Percentiles rank a stretch among this genome's conserved stretches.
phyloP scores from a whole-genome alignment of 92 coral and sea anemone species.

The Palythoa grandiflora region DNA sequence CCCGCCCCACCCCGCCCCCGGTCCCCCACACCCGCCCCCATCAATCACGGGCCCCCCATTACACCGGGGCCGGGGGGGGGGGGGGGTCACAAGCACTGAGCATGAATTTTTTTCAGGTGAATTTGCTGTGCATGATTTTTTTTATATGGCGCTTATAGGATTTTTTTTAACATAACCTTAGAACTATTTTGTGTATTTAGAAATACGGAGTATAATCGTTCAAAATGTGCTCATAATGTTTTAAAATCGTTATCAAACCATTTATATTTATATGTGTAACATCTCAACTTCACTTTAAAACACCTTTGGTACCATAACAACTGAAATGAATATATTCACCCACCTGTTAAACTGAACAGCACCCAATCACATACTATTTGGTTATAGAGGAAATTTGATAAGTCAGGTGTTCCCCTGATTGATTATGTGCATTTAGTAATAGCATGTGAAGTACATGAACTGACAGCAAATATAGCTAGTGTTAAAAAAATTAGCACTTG shows the following conservation, averaged over 20 bases:
- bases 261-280: slow-evolving; percentile 5
- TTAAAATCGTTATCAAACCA: no score
- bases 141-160: not conserved
- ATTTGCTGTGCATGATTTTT: not conserved
- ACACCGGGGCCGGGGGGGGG: no score
- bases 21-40: no score
- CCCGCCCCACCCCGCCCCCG: no score
- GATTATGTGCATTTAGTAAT: slow-evolving; percentile 8
- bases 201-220: no score
- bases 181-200: not conserved
- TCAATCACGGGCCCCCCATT: no score
- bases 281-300: slow-evolving; percentile 12
- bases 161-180: no score
- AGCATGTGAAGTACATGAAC: slow-evolving; percentile 39
- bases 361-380: slow-evolving; percentile 31
- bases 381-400: not conserved
- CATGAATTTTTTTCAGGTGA: not conserved
- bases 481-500: slow-evolving; percentile 24
- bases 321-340: slow-evolving; percentile 15
- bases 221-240: no score
- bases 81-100: no score
- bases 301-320: slow-evolving; percentile 17
- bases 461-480: slow-evolving; percentile 25
- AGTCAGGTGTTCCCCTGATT: slow-evolving; percentile 28
- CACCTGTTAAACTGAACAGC: slow-evolving; percentile 32